Evolutionary conservation across 1,140 invertebrate genomes (phyloP).

Genomic region (Oryctes rhinoceros): DNA sequence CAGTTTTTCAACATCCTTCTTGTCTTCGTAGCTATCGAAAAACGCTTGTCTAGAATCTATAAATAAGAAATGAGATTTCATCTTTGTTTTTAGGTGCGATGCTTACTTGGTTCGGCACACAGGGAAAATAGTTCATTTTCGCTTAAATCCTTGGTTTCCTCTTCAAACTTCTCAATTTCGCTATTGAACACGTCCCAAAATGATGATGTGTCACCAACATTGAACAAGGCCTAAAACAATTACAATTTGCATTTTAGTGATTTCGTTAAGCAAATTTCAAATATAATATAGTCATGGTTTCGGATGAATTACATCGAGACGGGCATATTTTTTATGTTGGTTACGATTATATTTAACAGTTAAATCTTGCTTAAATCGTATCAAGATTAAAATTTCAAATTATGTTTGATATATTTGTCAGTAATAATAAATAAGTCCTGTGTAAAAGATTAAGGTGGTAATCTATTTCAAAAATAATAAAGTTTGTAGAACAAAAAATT

Average conservation of each 20-base stretch:
- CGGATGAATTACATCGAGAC: too few species aligned
- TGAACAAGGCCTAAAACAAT: conserved; percentile 62
- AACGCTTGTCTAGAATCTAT: conserved; percentile 50
- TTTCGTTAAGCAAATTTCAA: too few species aligned
- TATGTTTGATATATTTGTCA: too few species aligned
- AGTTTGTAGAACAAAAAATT: too few species aligned
- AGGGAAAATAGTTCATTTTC: conserved; percentile 66
- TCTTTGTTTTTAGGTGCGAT: conserved; percentile 11
- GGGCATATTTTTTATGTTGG: too few species aligned
- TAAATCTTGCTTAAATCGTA: too few species aligned
- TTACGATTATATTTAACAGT: too few species aligned
- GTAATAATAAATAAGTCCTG: too few species aligned
- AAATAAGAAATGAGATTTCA: conserved; percentile 41
- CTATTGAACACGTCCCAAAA: conserved; percentile 70
- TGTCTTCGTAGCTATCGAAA: conserved; percentile 49
- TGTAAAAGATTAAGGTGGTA: too few species aligned
- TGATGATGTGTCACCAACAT: conserved; percentile 62
- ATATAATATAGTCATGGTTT: too few species aligned
- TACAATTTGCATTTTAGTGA: conserved; percentile 39
- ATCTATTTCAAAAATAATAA: too few species aligned
- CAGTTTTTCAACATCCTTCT: conserved; percentile 43
- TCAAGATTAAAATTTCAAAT: too few species aligned
- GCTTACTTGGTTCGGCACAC: conserved; percentile 62
- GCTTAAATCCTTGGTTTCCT: conserved; percentile 66
- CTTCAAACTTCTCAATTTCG: conserved; percentile 66